A percentile compares a stretch with the other conserved stretches of the same genome.
These are phyloP conservation scores for Sisor rabdophorus DNA, from an alignment of 2,113 vertebrate species.

Conservation along the genomic window DNA sequence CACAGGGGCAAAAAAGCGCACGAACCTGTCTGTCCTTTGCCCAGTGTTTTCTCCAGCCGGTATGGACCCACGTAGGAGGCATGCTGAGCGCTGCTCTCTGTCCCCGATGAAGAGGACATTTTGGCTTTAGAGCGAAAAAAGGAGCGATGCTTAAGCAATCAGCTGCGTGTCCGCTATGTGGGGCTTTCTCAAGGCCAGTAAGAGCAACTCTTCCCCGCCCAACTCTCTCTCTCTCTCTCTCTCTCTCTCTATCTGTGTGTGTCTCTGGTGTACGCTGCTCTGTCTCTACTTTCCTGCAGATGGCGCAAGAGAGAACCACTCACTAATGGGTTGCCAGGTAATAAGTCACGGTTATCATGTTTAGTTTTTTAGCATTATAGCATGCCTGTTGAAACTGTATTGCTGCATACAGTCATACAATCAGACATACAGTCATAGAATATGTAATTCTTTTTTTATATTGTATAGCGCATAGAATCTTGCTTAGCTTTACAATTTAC, in stretches of 20 bases:
- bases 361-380: not conserved
- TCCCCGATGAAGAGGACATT: slow-evolving; percentile 84
- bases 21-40: slow-evolving; percentile 99
- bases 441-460: no score
- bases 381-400: not conserved
- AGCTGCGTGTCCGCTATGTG: slow-evolving; percentile 44
- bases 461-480: no score
- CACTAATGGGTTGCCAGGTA: slow-evolving; percentile 3
- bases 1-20: slow-evolving; percentile 47
- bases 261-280: slow-evolving; percentile 21
- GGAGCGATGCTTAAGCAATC: slow-evolving; percentile 39
- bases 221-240: slow-evolving; percentile 34
- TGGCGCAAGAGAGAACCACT: slow-evolving; percentile 41
- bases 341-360: not conserved
- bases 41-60: slow-evolving; percentile 97
- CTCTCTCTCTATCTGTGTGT: slow-evolving; percentile 36
- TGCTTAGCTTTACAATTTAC: no score
- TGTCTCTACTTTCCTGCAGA: slow-evolving; percentile 24
- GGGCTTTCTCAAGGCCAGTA: slow-evolving; percentile 36
- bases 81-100: slow-evolving; percentile 94
- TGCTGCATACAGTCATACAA: no score
- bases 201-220: slow-evolving; percentile 52
- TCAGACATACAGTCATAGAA: no score
- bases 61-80: slow-evolving; percentile 99
- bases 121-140: slow-evolving; percentile 38